Base-by-base conservation (phyloP, 2,797 vertebrate species). In the Clarias pachynema region DNA sequence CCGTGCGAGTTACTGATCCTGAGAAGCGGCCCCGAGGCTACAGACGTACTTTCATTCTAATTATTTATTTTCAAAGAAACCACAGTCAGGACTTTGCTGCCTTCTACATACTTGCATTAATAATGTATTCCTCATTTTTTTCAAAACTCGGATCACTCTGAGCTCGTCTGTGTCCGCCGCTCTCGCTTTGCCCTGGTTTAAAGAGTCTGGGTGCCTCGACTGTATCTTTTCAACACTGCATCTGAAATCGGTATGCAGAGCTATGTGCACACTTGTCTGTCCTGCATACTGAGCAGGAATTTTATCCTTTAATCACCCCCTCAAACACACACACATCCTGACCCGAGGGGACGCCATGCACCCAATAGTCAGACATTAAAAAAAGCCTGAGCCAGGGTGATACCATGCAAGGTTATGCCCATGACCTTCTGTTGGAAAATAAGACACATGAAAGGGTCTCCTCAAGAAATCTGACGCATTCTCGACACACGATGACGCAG, bases 341-440 rank as follows among this genome's bases (percentile, higher is more conserved):
- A 93, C 90, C 91, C 92, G 80, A 88, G 62, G 83, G 66, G 85
- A 93, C 91, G 86, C 91, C 92, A 88, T 88, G 24, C 9, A 29
- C 69, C 79, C 70, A 69, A 22, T 62, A 86, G 62, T 81, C 40
- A 77, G 80, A 69, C 57, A 60, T 65, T 57, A 86, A 79, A 84
- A 20, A 44, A 20, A 49, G 44, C 44, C 29, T 44, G 0, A 74
- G 16, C n/a, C 24, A 57, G 60, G 49, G 53, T 44, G 26, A 37
- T 78, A 49, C 22, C 8, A 49, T 22, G 40, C 79, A 95, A 95
- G 95, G 95, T 95, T 94, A 94, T 92, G 84, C 73, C 90, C 86
- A 86, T 88, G 93, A 93, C 91, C 88, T 86, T 86, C 85, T 88
- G 85, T 24, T 82, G 29, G 49, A 75, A 57, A 26, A 53, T 80